Evolutionary conservation across 2,888 invertebrate species (phyloP).

Genomic region (Limulus polyphemus): DNA sequence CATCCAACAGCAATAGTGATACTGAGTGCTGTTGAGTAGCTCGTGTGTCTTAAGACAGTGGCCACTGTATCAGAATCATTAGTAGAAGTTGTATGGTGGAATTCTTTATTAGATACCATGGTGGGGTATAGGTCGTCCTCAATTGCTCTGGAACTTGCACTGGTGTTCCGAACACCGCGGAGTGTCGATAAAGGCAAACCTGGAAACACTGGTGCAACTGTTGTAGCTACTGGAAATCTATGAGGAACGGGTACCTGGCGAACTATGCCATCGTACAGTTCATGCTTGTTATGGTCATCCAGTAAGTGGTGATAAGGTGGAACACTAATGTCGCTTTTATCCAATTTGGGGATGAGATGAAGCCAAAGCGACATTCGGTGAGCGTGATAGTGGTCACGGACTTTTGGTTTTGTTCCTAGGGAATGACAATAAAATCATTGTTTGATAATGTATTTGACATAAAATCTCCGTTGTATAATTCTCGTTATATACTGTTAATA

Average conservation of each 20-base stretch:
- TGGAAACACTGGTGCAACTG: too few relatives aligned
- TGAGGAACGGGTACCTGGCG: not conserved
- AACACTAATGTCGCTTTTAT: not conserved
- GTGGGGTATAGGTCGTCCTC: too few relatives aligned
- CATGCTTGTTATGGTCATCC: not conserved
- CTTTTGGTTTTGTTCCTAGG: not conserved
- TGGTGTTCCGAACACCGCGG: too few relatives aligned
- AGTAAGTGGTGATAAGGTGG: not conserved
- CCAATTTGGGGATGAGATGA: not conserved
- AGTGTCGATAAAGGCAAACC: too few relatives aligned
- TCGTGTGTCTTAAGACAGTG: slow-evolving; percentile 15
- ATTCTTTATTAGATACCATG: too few relatives aligned
- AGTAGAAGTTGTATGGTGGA: not conserved
- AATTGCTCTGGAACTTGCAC: too few relatives aligned
- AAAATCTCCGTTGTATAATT: too few relatives aligned
- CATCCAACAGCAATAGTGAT: slow-evolving; percentile 90
- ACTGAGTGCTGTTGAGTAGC: slow-evolving; percentile 73
- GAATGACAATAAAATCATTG: not conserved
- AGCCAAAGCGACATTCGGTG: not conserved
- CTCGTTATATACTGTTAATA: too few relatives aligned
- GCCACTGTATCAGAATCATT: slow-evolving; percentile 17
- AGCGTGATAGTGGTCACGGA: not conserved
- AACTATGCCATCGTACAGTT: not conserved
- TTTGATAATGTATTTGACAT: too few relatives aligned
- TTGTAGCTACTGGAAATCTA: too few relatives aligned